Evolutionary conservation across 2,888 invertebrate genomes (phyloP), one percentile per base, ranked within the genome.

Genomic region (Oxycera nigricornis): DNA sequence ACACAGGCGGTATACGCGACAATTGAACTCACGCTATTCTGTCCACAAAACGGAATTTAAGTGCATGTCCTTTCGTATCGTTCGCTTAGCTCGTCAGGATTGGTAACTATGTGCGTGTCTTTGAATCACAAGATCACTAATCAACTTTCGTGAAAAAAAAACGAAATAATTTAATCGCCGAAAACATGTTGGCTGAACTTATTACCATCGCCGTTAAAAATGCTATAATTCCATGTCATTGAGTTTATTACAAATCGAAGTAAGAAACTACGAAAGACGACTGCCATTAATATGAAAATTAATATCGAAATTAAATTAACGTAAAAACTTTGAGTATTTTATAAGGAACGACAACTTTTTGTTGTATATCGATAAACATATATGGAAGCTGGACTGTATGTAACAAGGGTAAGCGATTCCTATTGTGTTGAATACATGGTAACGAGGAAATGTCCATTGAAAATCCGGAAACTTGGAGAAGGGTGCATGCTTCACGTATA

Each of bases 381-480:
- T n/a, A n/a, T n/a, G n/a, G n/a, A n/a, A n/a, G n/a, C n/a, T n/a
- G n/a, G n/a, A n/a, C n/a, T n/a, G n/a, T n/a, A n/a, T n/a, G n/a
- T n/a, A n/a, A n/a, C n/a, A n/a, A n/a, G n/a, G n/a, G n/a, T n/a
- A n/a, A n/a, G n/a, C n/a, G n/a, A n/a, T n/a, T n/a, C n/a, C n/a
- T n/a, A n/a, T n/a, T n/a, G n/a, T n/a, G n/a, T n/a, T n/a, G n/a
- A n/a, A n/a, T n/a, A n/a, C n/a, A n/a, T n/a, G n/a, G n/a, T n/a
- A 6, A 68, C 20, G 41, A 22, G 55, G 68, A 68, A 41, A 39
- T 30, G 2, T 65, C 14, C 35, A 17, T 2, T 3, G 2, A 39
- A 14, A 55, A 22, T 22, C 2, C 2, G 78, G 79, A 61, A 41
- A 39, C 81, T 84, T 82, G 83, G 83, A 83, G 83, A 80, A 82